Base-by-base conservation (phyloP, 2,888 invertebrate species). In the Drosophila paracracens region DNA sequence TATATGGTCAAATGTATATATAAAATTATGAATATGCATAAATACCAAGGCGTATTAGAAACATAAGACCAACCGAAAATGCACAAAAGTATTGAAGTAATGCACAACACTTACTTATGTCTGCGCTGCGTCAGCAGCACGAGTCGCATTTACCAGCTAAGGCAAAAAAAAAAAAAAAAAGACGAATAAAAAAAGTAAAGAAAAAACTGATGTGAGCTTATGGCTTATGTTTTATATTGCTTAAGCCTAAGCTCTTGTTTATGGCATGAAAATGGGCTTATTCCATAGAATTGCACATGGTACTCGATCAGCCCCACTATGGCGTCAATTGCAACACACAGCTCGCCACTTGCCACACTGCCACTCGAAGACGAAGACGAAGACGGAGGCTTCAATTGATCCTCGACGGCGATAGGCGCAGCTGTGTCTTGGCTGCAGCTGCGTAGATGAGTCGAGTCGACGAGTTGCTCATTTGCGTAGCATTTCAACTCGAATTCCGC, bases 241-340 rank as follows among this genome's bases (percentile, higher is more conserved):
- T 65, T 62, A 74, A 82, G 82, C 69, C 76, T 79, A 72, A 82
- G 83, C 88, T 74, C 72, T 74, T 71, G 84, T 73, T 84, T 70
- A 58, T 69, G 57, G 62, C 62, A 63, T 62, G 61, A 65, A 75
- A 77, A 82, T 76, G 77, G 74, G 82, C 76, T 87, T 79, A 74
- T 76, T 87, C 58, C 77, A 61, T 57, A 66, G 82, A 87, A 77
- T 51, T 75, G 79, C 78, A 69, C 38, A 86, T 70, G 74, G 56
- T 74, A 69, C 83, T 77, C 53, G 65, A 83, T 81, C 61, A 54
- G 57, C 3, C 31, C 21, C 54, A 46, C 63, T 57, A 57, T 50
- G 73, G 52, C 63, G 58, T 70, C 64, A 78, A 72, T 81, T 81
- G 85, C 83, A 72, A 71, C 69, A 67, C 50, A 65, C 51, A 66